These are phyloP conservation scores for Myotis pilosus DNA, from an alignment of 2,797 vertebrate genomes.

Conservation along the genomic window DNA sequence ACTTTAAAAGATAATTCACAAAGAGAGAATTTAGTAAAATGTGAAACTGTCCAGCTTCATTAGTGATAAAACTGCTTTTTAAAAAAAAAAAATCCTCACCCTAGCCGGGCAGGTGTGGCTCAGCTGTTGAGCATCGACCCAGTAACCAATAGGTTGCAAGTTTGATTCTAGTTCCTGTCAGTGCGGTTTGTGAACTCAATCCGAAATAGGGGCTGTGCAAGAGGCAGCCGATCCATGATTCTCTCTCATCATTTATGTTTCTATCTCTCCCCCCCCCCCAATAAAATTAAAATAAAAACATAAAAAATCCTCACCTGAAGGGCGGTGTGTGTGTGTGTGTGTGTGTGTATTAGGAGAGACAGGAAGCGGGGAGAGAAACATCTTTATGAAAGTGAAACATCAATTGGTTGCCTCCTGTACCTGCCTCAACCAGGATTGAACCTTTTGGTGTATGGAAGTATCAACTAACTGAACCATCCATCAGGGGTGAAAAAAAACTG, in stretches of 20 bases:
- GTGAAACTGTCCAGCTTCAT: background rate
- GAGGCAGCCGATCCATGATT: no score
- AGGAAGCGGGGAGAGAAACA: background rate
- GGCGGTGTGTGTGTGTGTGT: no score
- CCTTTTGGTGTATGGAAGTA: background rate
- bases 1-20: background rate
- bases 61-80: background rate
- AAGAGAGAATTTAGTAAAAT: conserved; percentile 2
- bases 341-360: background rate
- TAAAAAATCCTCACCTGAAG: background rate
- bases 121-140: no score
- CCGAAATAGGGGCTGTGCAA: no score
- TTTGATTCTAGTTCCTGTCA: no score
- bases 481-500: background rate
- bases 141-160: no score
- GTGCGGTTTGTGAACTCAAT: no score
- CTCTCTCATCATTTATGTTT: no score
- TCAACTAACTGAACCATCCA: background rate
- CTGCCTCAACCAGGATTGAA: background rate
- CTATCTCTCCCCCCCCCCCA: no score
- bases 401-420: background rate
- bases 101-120: no score
- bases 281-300: no score
- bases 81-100: background rate
- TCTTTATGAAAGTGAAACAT: background rate